These are phyloP conservation scores for Drosophila lowei DNA, from an alignment of 1,140 invertebrate species.

Conservation along the genomic window DNA sequence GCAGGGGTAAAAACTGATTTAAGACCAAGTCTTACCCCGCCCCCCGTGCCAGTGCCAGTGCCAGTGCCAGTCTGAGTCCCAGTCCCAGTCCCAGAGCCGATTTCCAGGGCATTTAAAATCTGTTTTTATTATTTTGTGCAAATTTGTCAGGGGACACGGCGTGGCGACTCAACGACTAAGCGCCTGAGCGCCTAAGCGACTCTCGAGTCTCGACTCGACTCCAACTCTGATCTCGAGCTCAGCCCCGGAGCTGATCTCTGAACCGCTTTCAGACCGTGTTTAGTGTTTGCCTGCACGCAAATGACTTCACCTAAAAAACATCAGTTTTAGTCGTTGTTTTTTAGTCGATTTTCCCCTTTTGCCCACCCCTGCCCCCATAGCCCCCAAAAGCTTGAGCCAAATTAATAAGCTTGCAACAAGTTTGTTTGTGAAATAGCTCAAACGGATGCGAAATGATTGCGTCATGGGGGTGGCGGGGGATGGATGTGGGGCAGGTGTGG, in stretches of 20 bases:
- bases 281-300: conserved; percentile 61
- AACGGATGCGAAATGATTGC: conserved; percentile 57
- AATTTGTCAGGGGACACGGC: conserved; percentile 52
- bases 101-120: conserved; percentile 56
- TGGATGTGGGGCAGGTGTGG: conserved; percentile 18
- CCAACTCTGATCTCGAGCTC: conserved; percentile 36
- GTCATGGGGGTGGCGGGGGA: conserved; percentile 37
- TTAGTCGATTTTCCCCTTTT: conserved; percentile 4
- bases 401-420: conserved; percentile 66
- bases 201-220: conserved; percentile 21
- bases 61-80: conserved; percentile 7
- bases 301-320: conserved; percentile 63
- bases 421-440: conserved; percentile 55
- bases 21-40: conserved; percentile 13
- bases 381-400: conserved; percentile 27
- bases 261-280: conserved; percentile 48
- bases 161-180: conserved; percentile 17
- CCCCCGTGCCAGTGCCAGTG: neutral
- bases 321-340: conserved; percentile 57
- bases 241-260: conserved; percentile 57
- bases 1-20: conserved; percentile 33
- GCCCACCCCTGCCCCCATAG: too few species aligned
- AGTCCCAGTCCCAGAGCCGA: conserved; percentile 29
- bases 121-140: conserved; percentile 57
- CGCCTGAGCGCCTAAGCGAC: conserved; percentile 2